phyloP scores from a whole-genome alignment of 2,888 invertebrate genomes.

The Drosophila bunnanda region DNA sequence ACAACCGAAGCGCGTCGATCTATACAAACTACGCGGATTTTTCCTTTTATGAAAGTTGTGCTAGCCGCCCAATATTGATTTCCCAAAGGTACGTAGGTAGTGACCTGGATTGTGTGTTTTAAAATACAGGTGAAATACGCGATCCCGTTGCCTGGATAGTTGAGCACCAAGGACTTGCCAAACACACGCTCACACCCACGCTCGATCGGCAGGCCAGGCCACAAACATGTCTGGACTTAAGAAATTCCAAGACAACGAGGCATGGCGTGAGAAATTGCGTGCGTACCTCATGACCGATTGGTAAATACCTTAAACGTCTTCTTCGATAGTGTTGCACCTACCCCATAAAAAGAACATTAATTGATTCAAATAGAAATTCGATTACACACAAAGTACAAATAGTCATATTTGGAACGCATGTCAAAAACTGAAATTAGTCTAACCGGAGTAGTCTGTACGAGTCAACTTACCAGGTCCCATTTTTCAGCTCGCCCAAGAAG shows the following conservation, averaged over 20 bases:
- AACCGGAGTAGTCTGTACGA: not conserved
- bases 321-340: constrained; percentile 32
- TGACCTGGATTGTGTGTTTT: not conserved
- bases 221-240: constrained; percentile 80
- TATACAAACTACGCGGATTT: not conserved
- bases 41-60: not conserved
- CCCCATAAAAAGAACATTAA: not conserved
- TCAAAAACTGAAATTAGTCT: constrained; percentile 5
- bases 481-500: constrained; percentile 43
- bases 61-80: not conserved
- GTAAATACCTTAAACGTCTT: constrained; percentile 69
- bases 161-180: constrained; percentile 16
- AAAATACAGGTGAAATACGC: constrained; percentile 14
- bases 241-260: constrained; percentile 81
- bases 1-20: constrained; percentile 22
- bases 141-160: constrained; percentile 11
- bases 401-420: constrained; percentile 6
- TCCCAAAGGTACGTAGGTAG: constrained; percentile 28
- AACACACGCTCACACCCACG: constrained; percentile 1
- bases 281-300: constrained; percentile 79
- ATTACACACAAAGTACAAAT: constrained; percentile 2
- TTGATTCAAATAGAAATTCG: constrained; percentile 6
- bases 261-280: constrained; percentile 81
- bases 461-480: not conserved
- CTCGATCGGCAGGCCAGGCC: constrained; percentile 8